These are phyloP conservation scores for Noctua pronuba DNA, from an alignment of 2,888 invertebrate species.

Conservation along the genomic window DNA sequence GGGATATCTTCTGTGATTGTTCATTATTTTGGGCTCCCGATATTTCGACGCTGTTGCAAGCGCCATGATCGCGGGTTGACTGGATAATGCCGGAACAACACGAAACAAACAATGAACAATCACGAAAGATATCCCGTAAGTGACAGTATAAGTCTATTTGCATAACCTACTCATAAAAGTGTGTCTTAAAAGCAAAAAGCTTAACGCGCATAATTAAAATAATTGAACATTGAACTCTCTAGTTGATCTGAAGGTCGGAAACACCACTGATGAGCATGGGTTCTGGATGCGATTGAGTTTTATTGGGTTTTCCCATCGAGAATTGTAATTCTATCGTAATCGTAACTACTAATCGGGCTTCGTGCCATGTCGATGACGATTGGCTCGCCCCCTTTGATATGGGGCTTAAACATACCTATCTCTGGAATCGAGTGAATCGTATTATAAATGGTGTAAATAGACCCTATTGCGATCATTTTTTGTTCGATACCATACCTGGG, in stretches of 20 bases:
- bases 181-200: not conserved
- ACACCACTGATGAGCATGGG: not conserved
- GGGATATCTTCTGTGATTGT: too few relatives aligned
- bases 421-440: not conserved
- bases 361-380: not conserved
- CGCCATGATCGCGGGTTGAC: too few relatives aligned
- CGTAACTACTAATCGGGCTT: not conserved
- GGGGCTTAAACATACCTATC: not conserved
- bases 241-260: not conserved
- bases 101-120: too few relatives aligned
- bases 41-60: too few relatives aligned
- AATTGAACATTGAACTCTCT: not conserved
- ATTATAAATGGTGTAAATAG: too few relatives aligned
- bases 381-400: not conserved
- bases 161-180: not conserved
- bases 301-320: not conserved
- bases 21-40: too few relatives aligned
- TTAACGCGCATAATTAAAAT: not conserved
- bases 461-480: too few relatives aligned
- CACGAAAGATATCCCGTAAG: too few relatives aligned
- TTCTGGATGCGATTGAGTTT: not conserved
- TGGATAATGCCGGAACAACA: too few relatives aligned
- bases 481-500: too few relatives aligned
- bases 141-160: too few relatives aligned
- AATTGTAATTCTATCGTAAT: not conserved